Conservation (phyloP, 2,113 vertebrate genomes). For the Rhinolophus sinicus region DNA sequence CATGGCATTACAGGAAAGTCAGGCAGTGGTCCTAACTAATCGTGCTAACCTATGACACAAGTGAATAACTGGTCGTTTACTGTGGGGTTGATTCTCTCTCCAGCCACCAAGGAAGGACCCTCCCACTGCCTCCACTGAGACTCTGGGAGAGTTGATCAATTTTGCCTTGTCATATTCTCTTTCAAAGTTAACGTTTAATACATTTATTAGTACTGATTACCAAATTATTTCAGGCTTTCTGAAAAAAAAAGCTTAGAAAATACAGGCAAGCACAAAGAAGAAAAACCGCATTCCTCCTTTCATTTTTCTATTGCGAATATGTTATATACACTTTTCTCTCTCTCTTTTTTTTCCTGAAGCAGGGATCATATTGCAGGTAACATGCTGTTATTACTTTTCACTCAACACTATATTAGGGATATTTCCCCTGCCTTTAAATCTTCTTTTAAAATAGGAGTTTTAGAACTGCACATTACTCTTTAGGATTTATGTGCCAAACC, state of each 20-base stretch:
- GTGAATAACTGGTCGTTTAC: too few species aligned
- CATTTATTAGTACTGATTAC: background rate
- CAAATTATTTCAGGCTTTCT: background rate
- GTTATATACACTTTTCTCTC: background rate
- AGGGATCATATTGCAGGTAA: background rate
- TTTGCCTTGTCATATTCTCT: background rate
- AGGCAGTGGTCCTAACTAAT: too few species aligned
- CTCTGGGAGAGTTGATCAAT: rapidly evolving
- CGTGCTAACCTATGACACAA: rapidly evolving
- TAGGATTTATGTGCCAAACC: background rate
- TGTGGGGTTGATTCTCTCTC: background rate
- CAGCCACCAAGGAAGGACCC: background rate
- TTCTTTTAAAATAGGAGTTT: background rate
- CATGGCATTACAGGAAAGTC: background rate
- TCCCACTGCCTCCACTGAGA: rapidly evolving
- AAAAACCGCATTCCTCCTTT: background rate
- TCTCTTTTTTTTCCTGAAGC: background rate
- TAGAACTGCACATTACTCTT: background rate
- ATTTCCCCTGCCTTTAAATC: background rate
- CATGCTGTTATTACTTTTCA: background rate
- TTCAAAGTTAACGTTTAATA: background rate
- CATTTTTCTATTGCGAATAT: background rate
- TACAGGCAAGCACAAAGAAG: background rate
- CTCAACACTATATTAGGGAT: background rate
- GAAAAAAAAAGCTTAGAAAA: background rate